Percentiles rank a stretch among this genome's conserved stretches.
Conservation (phyloP, 2,888 invertebrate genomes). For the Charanyca ferruginea region DNA sequence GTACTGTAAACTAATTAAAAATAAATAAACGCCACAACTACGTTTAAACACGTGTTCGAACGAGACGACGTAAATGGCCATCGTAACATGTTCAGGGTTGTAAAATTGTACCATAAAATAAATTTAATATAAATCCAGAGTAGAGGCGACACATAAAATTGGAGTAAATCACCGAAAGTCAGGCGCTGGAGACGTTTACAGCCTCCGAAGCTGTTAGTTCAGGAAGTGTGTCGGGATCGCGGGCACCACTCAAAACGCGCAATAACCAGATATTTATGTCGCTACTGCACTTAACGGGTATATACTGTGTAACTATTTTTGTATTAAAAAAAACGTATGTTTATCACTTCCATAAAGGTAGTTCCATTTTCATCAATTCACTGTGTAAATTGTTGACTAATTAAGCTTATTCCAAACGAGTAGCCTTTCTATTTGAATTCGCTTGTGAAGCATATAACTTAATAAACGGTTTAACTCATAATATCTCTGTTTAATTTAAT, state of each 20-base stretch:
- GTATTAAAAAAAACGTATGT: neutral
- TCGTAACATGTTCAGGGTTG: conserved; percentile 84
- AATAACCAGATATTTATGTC: conserved; percentile 83
- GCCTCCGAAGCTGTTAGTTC: conserved; percentile 87
- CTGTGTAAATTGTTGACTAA: conserved; percentile 14
- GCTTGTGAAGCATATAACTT: conserved; percentile 39
- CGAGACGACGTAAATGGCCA: conserved; percentile 76
- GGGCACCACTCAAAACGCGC: conserved; percentile 79
- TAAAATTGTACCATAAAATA: conserved; percentile 88
- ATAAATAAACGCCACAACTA: conserved; percentile 61
- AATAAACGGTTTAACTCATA: conserved; percentile 33
- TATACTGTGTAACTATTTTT: conserved; percentile 56
- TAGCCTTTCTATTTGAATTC: conserved; percentile 40
- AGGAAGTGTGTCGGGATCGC: conserved; percentile 77
- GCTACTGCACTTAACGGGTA: conserved; percentile 69
- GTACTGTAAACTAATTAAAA: conserved; percentile 45
- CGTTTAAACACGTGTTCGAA: conserved; percentile 70
- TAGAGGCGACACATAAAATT: conserved; percentile 89
- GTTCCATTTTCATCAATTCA: conserved; percentile 17
- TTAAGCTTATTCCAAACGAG: conserved; percentile 31
- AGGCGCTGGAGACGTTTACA: conserved; percentile 89
- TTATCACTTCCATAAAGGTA: conserved; percentile 1
- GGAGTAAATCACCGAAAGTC: conserved; percentile 90
- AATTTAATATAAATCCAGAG: conserved; percentile 88
- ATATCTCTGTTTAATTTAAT: conserved; percentile 42